A percentile compares a stretch with the other conserved stretches of the same genome.
These are phyloP conservation scores for Procambarus clarkii DNA, from an alignment of 1,140 invertebrate genomes.

Conservation along the genomic window DNA sequence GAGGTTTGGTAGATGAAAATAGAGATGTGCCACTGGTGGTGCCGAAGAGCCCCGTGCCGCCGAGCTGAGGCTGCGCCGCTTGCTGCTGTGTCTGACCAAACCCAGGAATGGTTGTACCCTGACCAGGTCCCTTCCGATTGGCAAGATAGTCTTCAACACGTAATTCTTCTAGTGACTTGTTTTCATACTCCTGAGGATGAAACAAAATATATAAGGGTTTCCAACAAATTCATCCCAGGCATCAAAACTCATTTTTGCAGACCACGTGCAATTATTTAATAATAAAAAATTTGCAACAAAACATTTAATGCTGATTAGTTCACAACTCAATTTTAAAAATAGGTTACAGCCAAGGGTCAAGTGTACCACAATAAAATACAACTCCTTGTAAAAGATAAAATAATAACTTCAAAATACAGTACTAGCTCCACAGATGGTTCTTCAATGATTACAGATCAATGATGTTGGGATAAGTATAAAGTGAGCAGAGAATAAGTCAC, in stretches of 20 bases:
- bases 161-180: slow-evolving; percentile 94
- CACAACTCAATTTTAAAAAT: not conserved
- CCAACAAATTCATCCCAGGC: not conserved
- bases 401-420: too few species aligned
- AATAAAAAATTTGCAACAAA: too few species aligned
- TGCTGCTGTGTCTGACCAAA: slow-evolving; percentile 69
- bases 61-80: slow-evolving; percentile 58
- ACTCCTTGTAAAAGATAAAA: too few species aligned
- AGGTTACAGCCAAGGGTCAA: too few species aligned
- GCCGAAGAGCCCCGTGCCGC: slow-evolving; percentile 70
- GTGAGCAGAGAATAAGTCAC: too few species aligned
- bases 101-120: slow-evolving; percentile 47
- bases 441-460: too few species aligned
- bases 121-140: slow-evolving; percentile 85
- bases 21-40: slow-evolving; percentile 72
- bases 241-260: too few species aligned
- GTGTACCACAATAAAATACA: too few species aligned
- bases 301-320: not conserved
- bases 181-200: slow-evolving; percentile 90
- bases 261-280: too few species aligned
- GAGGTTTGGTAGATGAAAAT: slow-evolving; percentile 68
- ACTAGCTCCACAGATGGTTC: too few species aligned
- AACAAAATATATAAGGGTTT: not conserved
- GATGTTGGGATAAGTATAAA: too few species aligned
- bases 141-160: slow-evolving; percentile 94